Conservation (phyloP, 1,140 invertebrate genomes). For the Zaprionus lachaisei region DNA sequence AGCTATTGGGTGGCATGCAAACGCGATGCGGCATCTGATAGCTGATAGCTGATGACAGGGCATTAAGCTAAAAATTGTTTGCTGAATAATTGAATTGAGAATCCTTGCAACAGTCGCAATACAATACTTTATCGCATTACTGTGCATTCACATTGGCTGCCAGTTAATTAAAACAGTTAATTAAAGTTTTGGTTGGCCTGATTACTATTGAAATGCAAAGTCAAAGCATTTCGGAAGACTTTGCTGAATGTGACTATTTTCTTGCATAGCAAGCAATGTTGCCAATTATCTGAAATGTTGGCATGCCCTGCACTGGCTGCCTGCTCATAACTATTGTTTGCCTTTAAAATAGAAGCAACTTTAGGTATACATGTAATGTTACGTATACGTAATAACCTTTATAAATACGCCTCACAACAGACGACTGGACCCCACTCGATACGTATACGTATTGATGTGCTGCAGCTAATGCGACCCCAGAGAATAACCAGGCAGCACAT, state of each 20-base stretch:
- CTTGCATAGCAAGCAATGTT: background rate
- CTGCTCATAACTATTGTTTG: constrained; percentile 55
- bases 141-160: background rate
- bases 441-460: constrained; percentile 68
- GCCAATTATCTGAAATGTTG: constrained; percentile 39
- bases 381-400: constrained; percentile 76
- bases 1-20: background rate
- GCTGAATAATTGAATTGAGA: constrained; percentile 16
- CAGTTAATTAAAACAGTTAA: constrained; percentile 16
- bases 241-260: background rate
- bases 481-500: constrained; percentile 62
- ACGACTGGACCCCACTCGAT: constrained; percentile 14
- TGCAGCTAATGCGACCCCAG: constrained; percentile 77
- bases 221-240: constrained; percentile 3
- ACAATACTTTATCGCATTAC: background rate
- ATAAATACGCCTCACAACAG: constrained; percentile 78
- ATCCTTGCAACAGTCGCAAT: background rate
- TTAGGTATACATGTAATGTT: constrained; percentile 64
- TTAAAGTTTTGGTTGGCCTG: background rate
- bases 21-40: background rate
- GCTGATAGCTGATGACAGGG: background rate
- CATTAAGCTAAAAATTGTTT: constrained; percentile 5
- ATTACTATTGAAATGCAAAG: background rate
- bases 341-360: constrained; percentile 65
- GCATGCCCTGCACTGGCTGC: constrained; percentile 15